Conservation (phyloP, 2,888 invertebrate genomes). For the Tethea ocularis region DNA sequence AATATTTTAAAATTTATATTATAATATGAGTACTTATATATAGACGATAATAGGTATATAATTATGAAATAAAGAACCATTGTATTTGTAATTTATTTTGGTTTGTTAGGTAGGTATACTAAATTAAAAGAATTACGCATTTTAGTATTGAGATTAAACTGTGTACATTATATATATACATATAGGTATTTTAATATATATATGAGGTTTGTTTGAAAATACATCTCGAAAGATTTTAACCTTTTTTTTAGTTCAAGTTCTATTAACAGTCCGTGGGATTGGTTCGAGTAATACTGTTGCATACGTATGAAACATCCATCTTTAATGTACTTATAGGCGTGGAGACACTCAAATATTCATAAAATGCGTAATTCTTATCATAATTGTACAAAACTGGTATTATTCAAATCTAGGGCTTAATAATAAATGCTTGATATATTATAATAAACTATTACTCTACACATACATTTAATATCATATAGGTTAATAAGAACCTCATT, state of each 20-base stretch:
- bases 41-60: too few species aligned
- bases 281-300: neutral
- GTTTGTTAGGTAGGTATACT: conserved; percentile 30
- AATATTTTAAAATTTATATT: too few species aligned
- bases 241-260: too few species aligned
- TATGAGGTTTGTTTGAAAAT: too few species aligned
- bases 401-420: conserved; percentile 55
- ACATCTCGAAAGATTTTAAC: too few species aligned
- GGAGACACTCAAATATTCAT: conserved; percentile 11
- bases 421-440: conserved; percentile 52
- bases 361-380: conserved; percentile 62
- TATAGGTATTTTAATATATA: too few species aligned
- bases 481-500: conserved; percentile 70
- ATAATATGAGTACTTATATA: too few species aligned
- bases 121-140: conserved; percentile 59
- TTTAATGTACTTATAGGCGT: neutral
- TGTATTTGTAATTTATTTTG: conserved; percentile 51
- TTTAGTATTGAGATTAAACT: conserved; percentile 15
- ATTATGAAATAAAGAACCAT: neutral
- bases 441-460: conserved; percentile 59
- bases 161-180: too few species aligned
- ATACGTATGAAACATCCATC: neutral
- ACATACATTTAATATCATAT: conserved; percentile 59
- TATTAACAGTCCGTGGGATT: too few species aligned
- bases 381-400: conserved; percentile 59